A percentile compares a stretch with the other conserved stretches of the same genome.
These are phyloP conservation scores for Phenacoccus solenopsis DNA, from an alignment of 1,140 invertebrate species.

Conservation along the genomic window DNA sequence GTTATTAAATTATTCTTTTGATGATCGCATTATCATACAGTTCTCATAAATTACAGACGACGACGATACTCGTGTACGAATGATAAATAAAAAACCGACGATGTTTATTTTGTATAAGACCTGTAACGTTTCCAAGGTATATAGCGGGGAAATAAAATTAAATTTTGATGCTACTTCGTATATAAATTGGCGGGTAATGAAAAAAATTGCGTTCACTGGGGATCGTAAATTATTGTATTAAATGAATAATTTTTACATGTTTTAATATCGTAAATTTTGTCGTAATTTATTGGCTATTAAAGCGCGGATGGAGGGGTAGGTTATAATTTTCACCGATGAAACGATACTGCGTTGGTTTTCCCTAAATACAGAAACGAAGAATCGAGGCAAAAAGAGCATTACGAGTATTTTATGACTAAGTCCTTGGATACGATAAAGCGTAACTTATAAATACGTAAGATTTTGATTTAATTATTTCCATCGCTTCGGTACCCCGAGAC, in stretches of 20 bases:
- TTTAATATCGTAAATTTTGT: too few relatives aligned
- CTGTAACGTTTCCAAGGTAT: background rate
- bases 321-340: too few relatives aligned
- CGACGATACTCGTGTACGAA: conserved; percentile 5
- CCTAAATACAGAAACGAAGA: too few relatives aligned
- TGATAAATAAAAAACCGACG: background rate
- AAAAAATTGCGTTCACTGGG: background rate
- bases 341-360: too few relatives aligned
- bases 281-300: too few relatives aligned
- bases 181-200: background rate
- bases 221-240: background rate
- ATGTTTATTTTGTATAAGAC: background rate
- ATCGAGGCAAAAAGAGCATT: too few relatives aligned
- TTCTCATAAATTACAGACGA: conserved; percentile 12
- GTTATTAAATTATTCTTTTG: conserved; percentile 18
- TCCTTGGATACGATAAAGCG: too few relatives aligned
- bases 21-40: conserved; percentile 14
- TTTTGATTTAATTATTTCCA: background rate
- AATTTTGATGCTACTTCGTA: background rate
- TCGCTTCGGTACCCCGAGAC: too few relatives aligned
- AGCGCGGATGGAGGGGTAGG: too few relatives aligned
- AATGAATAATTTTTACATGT: background rate
- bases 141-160: background rate
- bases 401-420: too few relatives aligned
- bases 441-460: too few relatives aligned